Evolutionary conservation across 1,140 invertebrate species (phyloP), one percentile per base, ranked within the genome.

Genomic region (Ylistrum balloti): DNA sequence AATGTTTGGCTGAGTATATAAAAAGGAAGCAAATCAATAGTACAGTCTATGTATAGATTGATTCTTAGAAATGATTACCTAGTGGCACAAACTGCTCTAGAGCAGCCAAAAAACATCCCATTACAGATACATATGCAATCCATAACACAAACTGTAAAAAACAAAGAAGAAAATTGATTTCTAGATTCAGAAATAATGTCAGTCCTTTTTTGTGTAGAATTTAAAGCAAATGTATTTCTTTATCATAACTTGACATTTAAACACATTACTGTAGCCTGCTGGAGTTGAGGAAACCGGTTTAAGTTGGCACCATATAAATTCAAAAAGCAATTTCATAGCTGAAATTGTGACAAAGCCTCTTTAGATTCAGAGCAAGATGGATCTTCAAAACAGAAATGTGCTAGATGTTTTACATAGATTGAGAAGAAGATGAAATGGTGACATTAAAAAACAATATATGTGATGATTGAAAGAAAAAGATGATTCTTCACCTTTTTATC

Each of bases 1-100:
- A 28, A 74, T 74, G 56, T 74, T 74, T 74, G 9, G 22, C 56
- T n/a, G 22, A 74, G 56, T 74, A 74, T 74, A 74, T 74, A 74
- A 74, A 74, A 74, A 74, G 56, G 22, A n/a, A 74, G 28, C 56
- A 74, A 74, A 74, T 74, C 56, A 74, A 74, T 74, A 74, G 56
- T n/a, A 74, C 56, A 74, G 56, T 74, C 22, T 74, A 74, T 74
- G 56, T 74, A 28, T 74, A n/a, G 56, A 74, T 74, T 74, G 56
- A 74, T 74, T 74, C 56, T 74, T n/a, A 28, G 56, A 28, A 74
- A 74, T 28, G n/a, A 74, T 74, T 74, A 74, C 56, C 56, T 74
- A 28, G 56, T 28, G 56, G n/a, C 56, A 74, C 56, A 74, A 74
- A 74, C 56, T 74, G 56, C 17, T 74, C 56, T n/a, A 74, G 22